Evolutionary conservation across 2,797 vertebrate species (phyloP).

Genomic region (Triplophysa bombifrons): DNA sequence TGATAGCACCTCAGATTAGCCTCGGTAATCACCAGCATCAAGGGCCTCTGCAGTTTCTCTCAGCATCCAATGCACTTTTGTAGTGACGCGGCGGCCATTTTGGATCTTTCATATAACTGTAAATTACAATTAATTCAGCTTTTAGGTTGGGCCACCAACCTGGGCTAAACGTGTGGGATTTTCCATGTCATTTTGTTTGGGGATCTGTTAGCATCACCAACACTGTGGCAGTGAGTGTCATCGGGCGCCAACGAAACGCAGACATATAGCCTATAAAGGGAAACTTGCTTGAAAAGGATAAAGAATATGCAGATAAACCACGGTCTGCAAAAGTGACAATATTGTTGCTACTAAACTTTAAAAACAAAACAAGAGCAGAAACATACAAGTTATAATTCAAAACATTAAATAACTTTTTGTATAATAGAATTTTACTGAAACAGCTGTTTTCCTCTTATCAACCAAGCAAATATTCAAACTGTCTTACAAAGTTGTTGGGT

Average conservation of each 20-base stretch:
- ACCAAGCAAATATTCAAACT: conserved; percentile 13
- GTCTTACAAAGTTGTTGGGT: neutral
- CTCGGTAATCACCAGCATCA: conserved; percentile 20
- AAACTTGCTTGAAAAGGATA: conserved; percentile 1
- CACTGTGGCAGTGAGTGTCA: conserved; percentile 8
- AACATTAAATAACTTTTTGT: neutral
- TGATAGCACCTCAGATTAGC: conserved; percentile 39
- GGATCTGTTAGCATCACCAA: neutral
- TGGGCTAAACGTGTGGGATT: neutral
- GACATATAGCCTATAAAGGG: neutral
- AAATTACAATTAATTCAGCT: neutral
- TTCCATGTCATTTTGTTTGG: too few species aligned
- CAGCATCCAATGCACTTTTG: neutral
- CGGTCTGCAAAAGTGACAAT: neutral
- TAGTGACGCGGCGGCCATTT: conserved; percentile 3
- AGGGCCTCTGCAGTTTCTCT: conserved; percentile 12
- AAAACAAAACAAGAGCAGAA: neutral
- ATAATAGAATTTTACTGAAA: neutral
- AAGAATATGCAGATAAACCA: neutral
- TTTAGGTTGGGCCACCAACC: neutral
- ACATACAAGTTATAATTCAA: neutral
- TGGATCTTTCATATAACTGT: neutral
- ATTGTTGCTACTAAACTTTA: neutral
- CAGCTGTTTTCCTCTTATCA: neutral
- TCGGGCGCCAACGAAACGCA: neutral